Evolutionary conservation across 2,888 invertebrate species (phyloP).

Genomic region (Sepiola atlantica): DNA sequence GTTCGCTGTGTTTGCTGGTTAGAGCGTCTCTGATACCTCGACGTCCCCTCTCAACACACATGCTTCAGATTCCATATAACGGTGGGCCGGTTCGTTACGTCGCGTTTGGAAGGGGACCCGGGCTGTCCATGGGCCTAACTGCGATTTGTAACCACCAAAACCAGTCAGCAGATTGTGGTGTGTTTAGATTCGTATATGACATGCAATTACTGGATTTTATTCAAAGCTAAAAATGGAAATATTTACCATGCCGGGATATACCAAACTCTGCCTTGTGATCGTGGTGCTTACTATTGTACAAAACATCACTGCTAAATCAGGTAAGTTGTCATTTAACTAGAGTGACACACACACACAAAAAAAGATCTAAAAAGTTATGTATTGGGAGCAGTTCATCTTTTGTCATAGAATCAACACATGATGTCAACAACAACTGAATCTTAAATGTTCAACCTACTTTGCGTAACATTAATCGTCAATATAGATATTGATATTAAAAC

Average conservation of each 20-base stretch:
- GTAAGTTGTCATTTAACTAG: neutral
- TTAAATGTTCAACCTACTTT: no score
- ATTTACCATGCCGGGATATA: slow-evolving; percentile 46
- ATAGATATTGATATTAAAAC: no score
- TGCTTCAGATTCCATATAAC: slow-evolving; percentile 2
- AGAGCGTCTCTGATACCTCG: neutral
- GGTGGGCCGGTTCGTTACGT: slow-evolving; percentile 13
- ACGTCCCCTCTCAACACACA: neutral
- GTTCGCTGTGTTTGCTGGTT: neutral
- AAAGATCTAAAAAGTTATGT: neutral
- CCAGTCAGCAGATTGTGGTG: neutral
- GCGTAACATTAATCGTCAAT: no score
- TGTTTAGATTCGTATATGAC: neutral
- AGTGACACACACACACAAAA: neutral
- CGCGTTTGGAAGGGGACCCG: slow-evolving; percentile 12
- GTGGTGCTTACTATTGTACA: slow-evolving; percentile 43
- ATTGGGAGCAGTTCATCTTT: neutral
- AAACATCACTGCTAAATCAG: slow-evolving; percentile 32
- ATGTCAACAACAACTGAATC: no score
- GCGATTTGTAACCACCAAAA: neutral
- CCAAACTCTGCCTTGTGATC: slow-evolving; percentile 35
- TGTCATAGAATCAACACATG: neutral
- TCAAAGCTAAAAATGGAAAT: slow-evolving; percentile 34
- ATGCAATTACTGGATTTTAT: slow-evolving; percentile 43
- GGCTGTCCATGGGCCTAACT: slow-evolving; percentile 9